Evolutionary conservation across 2,888 invertebrate species (phyloP).

Genomic region (Microdon myrmicae): DNA sequence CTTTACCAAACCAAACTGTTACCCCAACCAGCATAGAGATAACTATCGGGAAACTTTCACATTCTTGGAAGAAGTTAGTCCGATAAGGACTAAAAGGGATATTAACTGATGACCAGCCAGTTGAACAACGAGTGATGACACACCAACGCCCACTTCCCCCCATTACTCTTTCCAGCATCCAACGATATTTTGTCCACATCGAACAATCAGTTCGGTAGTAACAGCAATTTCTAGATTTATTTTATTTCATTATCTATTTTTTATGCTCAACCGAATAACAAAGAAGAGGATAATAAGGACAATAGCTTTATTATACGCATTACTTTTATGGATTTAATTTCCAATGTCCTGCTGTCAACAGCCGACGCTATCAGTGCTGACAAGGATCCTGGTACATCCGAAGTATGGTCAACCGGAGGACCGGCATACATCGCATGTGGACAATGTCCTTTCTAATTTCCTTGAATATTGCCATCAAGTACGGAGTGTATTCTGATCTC

Average conservation of each 20-base stretch:
- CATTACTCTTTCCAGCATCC: slow-evolving; percentile 54
- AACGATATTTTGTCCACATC: slow-evolving; percentile 56
- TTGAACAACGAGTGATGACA: too few relatives aligned
- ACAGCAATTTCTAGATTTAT: slow-evolving; percentile 54
- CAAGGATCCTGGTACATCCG: too few relatives aligned
- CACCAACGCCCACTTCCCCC: slow-evolving; percentile 31
- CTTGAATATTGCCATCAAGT: slow-evolving; percentile 46
- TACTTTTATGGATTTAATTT: slow-evolving; percentile 63
- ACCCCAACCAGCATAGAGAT: too few relatives aligned
- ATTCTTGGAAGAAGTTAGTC: too few relatives aligned
- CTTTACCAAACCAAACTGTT: too few relatives aligned
- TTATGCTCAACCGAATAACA: slow-evolving; percentile 62
- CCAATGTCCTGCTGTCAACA: slow-evolving; percentile 58
- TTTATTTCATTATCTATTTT: slow-evolving; percentile 61
- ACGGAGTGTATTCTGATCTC: slow-evolving; percentile 31
- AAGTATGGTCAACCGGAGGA: not conserved
- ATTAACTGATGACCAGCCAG: too few relatives aligned
- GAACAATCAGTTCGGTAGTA: slow-evolving; percentile 8
- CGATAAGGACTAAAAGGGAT: too few relatives aligned
- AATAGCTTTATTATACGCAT: slow-evolving; percentile 57
- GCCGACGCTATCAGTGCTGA: slow-evolving; percentile 43
- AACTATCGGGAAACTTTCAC: too few relatives aligned
- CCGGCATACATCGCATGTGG: not conserved
- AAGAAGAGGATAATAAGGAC: slow-evolving; percentile 57
- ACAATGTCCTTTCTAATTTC: slow-evolving; percentile 65